Conservation (phyloP, 1,140 invertebrate genomes). For the Epicauta chinensis region DNA sequence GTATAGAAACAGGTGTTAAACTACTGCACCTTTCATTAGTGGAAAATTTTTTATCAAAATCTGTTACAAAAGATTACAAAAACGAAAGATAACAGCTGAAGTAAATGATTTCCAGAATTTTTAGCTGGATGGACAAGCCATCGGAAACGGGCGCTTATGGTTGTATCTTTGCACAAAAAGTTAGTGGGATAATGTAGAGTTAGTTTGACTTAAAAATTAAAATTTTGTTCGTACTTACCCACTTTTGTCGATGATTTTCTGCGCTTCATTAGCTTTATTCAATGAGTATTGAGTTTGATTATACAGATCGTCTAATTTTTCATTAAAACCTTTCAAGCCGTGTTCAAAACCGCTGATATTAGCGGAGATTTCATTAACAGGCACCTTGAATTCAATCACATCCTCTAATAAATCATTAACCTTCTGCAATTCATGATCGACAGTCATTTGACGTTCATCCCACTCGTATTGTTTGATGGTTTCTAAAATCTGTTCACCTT, state of each 20-base stretch:
- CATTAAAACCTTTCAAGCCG: slow-evolving; percentile 54
- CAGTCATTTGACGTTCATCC: slow-evolving; percentile 42
- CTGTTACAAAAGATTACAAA: no score
- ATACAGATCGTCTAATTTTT: slow-evolving; percentile 66
- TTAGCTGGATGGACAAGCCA: no score
- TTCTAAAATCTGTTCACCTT: slow-evolving; percentile 64
- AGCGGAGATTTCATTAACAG: slow-evolving; percentile 54
- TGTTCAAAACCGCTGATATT: slow-evolving; percentile 49
- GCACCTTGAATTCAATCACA: slow-evolving; percentile 58
- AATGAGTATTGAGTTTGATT: slow-evolving; percentile 59
- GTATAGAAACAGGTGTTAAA: no score
- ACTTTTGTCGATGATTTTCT: slow-evolving; percentile 54
- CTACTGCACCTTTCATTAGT: no score
- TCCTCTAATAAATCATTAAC: slow-evolving; percentile 59
- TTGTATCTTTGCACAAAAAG: no score
- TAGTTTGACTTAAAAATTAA: no score
- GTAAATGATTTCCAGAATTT: no score
- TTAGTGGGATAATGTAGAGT: no score
- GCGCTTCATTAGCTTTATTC: slow-evolving; percentile 54
- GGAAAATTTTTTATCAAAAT: no score
- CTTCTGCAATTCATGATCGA: slow-evolving; percentile 53
- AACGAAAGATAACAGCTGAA: no score
- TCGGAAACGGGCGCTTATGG: no score
- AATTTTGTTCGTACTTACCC: slow-evolving; percentile 41
- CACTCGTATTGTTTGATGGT: slow-evolving; percentile 59